Evolutionary conservation across 2,113 vertebrate species (phyloP).

Genomic region (Rhineura floridana): DNA sequence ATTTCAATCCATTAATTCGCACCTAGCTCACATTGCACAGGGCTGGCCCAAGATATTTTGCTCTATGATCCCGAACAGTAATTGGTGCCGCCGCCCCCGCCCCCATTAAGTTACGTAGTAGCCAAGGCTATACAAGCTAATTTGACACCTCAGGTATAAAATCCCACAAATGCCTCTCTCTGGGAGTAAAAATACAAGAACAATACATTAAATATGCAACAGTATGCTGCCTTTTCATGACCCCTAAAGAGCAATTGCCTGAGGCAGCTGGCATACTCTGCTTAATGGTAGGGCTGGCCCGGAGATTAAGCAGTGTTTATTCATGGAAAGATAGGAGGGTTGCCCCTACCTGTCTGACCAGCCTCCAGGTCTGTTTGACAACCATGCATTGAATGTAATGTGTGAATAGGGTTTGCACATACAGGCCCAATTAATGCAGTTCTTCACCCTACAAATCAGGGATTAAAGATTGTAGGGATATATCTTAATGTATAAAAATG

Average conservation of each 20-base stretch:
- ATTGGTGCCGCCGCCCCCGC: background rate
- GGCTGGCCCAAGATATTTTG: background rate
- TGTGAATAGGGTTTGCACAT: background rate
- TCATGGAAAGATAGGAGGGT: background rate
- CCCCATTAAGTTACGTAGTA: background rate
- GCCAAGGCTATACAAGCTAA: background rate
- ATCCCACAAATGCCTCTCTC: background rate
- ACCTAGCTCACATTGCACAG: background rate
- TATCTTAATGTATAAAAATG: background rate
- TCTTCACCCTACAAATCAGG: background rate
- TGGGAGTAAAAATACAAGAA: background rate
- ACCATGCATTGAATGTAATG: background rate
- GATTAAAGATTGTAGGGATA: background rate
- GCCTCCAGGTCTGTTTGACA: background rate
- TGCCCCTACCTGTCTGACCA: background rate
- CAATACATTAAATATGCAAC: background rate
- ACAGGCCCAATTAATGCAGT: background rate
- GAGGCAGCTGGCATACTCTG: no score
- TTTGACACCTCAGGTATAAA: background rate
- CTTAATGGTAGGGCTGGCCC: no score
- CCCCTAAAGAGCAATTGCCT: background rate
- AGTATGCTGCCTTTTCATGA: background rate
- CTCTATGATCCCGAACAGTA: background rate
- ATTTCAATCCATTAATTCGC: background rate
- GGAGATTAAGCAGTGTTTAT: background rate